Conservation (phyloP, 2,888 invertebrate species). For the Pogonocherus hispidulus region DNA sequence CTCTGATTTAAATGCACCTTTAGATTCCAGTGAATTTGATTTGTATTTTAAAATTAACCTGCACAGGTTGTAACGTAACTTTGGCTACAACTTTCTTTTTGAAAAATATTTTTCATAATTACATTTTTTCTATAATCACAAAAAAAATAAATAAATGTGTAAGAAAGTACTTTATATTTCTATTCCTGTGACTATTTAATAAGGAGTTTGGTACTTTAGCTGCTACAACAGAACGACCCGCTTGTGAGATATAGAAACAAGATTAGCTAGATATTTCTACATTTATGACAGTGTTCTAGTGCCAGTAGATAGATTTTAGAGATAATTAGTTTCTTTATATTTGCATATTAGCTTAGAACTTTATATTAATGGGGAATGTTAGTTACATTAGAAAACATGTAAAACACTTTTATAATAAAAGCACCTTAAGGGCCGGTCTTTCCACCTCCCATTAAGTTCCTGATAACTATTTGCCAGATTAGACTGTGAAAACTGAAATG, state of each 20-base stretch:
- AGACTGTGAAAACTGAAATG: too few relatives aligned
- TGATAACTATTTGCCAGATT: too few relatives aligned
- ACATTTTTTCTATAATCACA: too few relatives aligned
- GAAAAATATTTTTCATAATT: too few relatives aligned
- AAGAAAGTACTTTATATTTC: slow-evolving; percentile 12
- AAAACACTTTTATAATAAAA: background rate
- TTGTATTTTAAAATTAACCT: too few relatives aligned
- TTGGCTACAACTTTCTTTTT: too few relatives aligned
- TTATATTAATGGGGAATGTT: background rate
- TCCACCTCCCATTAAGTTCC: too few relatives aligned
- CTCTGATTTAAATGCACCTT: too few relatives aligned
- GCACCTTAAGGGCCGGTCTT: too few relatives aligned
- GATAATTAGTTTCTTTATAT: background rate
- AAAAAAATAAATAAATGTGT: background rate
- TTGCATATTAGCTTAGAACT: slow-evolving; percentile 1
- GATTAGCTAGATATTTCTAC: slow-evolving; percentile 49
- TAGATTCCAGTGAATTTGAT: too few relatives aligned
- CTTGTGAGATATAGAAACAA: slow-evolving; percentile 71
- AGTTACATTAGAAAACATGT: background rate
- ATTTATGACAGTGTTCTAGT: slow-evolving; percentile 39
- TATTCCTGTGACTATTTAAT: slow-evolving; percentile 23
- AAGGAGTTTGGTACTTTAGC: slow-evolving; percentile 69
- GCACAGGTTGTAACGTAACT: too few relatives aligned
- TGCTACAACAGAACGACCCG: slow-evolving; percentile 88
- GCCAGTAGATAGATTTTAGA: slow-evolving; percentile 29